Percentiles rank a stretch among this genome's conserved stretches.
phyloP scores from a whole-genome alignment of 2,888 invertebrate species.

The Leptinotarsa rubiginosa region DNA sequence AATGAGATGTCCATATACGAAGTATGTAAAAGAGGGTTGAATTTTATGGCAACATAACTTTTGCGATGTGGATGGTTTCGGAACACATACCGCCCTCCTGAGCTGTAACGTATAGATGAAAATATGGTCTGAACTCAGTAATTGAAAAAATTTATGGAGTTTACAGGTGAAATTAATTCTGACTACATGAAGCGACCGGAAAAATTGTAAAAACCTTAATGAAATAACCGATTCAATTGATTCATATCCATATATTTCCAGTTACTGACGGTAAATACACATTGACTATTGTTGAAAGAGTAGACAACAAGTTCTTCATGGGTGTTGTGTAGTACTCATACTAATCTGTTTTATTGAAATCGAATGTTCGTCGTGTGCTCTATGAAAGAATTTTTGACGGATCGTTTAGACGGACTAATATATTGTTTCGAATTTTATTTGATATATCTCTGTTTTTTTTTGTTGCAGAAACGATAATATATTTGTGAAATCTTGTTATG shows the following conservation, averaged over 20 bases:
- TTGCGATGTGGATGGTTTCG: slow-evolving; percentile 10
- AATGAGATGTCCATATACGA: slow-evolving; percentile 16
- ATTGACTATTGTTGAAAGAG: no score
- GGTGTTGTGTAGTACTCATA: no score
- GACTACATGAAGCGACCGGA: background rate
- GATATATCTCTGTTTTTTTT: no score
- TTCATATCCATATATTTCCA: background rate
- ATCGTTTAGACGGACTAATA: no score
- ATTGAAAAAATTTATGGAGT: background rate
- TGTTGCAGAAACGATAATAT: no score
- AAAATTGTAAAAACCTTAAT: background rate
- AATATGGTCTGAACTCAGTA: slow-evolving; percentile 7
- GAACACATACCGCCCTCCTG: background rate
- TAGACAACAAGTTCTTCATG: no score
- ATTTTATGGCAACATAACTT: slow-evolving; percentile 22
- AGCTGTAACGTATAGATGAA: background rate
- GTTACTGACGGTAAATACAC: no score
- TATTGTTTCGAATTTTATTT: no score
- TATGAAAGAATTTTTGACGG: no score
- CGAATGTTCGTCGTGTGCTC: no score
- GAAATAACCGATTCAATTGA: background rate
- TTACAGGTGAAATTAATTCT: slow-evolving; percentile 1
- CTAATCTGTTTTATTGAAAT: no score
- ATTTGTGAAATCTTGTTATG: no score
- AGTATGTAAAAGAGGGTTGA: slow-evolving; percentile 21